Conservation (phyloP, 2,888 invertebrate genomes). For the Empis stercorea region DNA sequence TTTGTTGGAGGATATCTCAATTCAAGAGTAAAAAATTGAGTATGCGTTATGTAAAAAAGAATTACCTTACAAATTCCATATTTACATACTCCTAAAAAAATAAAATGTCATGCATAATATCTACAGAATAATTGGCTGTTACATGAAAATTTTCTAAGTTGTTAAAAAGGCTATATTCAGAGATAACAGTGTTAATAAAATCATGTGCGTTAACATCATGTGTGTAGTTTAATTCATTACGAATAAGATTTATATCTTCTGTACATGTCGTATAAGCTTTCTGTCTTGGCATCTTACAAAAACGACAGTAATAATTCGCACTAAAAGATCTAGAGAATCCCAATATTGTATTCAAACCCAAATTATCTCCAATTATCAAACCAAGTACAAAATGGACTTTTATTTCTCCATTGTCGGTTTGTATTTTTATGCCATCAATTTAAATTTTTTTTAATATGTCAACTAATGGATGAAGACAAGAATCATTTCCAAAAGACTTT, state of each 20-base stretch:
- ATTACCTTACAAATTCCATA: conserved; percentile 3
- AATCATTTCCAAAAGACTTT: conserved; percentile 9
- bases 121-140: conserved; percentile 11
- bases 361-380: conserved; percentile 11
- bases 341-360: conserved; percentile 8
- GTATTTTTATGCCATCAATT: conserved; percentile 9
- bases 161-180: conserved; percentile 10
- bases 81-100: conserved; percentile 9
- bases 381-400: conserved; percentile 9
- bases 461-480: conserved; percentile 7
- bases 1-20: not conserved
- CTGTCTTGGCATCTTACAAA: conserved; percentile 10
- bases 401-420: conserved; percentile 6
- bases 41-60: conserved; percentile 5
- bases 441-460: conserved; percentile 10
- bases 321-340: conserved; percentile 11
- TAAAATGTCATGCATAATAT: conserved; percentile 14
- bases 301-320: conserved; percentile 12
- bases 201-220: conserved; percentile 8
- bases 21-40: conserved; percentile 8
- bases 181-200: conserved; percentile 8
- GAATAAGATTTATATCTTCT: conserved; percentile 6
- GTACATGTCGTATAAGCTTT: conserved; percentile 7
- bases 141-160: conserved; percentile 8
- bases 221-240: conserved; percentile 11